Evolutionary conservation across 2,113 vertebrate genomes (phyloP).

Genomic region (Accipiter cooperii): DNA sequence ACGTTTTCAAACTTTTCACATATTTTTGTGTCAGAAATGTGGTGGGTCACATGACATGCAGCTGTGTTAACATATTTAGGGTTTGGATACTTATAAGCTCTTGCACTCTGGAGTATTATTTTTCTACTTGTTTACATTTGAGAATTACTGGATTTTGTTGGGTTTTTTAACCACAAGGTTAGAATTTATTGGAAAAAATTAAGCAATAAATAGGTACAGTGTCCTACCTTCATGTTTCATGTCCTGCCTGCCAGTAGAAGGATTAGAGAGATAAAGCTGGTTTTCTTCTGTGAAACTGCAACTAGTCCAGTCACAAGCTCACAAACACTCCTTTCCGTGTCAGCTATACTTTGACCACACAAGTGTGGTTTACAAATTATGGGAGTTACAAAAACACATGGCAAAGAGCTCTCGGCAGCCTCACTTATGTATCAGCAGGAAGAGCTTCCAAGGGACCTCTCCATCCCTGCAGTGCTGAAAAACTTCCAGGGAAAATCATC

Average conservation of each 20-base stretch:
- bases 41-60: constrained; percentile 11
- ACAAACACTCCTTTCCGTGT: neutral
- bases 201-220: constrained; percentile 53
- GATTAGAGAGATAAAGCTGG: constrained; percentile 52
- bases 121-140: constrained; percentile 42
- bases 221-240: constrained; percentile 29
- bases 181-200: constrained; percentile 11
- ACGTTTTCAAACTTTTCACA: neutral
- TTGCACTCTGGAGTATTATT: constrained; percentile 11
- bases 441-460: constrained; percentile 48
- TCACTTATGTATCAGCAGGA: constrained; percentile 4
- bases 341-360: constrained; percentile 33
- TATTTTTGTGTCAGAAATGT: constrained; percentile 17
- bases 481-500: constrained; percentile 39
- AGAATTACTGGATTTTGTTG: constrained; percentile 4
- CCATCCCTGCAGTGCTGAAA: constrained; percentile 51
- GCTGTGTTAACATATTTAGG: constrained; percentile 43
- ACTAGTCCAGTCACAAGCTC: neutral
- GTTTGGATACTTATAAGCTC: constrained; percentile 1
- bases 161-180: constrained; percentile 23
- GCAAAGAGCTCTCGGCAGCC: neutral
- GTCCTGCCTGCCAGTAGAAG: constrained; percentile 30
- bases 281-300: constrained; percentile 48
- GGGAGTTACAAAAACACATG: neutral
- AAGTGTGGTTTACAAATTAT: constrained; percentile 35